Evolutionary conservation across 2,888 invertebrate species (phyloP).

Genomic region (Sinhomidia bicolor): DNA sequence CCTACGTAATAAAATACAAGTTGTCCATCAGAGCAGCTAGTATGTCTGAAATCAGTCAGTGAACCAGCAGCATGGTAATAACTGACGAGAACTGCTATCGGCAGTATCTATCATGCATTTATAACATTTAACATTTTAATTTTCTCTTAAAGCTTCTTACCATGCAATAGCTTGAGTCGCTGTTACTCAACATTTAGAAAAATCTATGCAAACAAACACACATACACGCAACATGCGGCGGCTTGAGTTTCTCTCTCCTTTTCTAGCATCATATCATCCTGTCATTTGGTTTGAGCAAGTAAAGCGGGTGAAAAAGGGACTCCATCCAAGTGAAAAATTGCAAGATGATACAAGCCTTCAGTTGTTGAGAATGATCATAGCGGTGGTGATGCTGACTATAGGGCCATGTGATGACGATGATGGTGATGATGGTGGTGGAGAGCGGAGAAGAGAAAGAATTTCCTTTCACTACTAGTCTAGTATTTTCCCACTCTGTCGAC

Average conservation of each 20-base stretch:
- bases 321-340: slow-evolving; percentile 60
- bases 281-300: neutral
- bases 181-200: neutral
- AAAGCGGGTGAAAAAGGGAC: slow-evolving; percentile 41
- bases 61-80: no score
- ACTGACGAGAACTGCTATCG: no score
- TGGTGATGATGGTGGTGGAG: neutral
- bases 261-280: neutral
- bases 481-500: neutral
- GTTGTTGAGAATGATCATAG: neutral
- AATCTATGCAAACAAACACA: neutral
- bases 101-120: neutral
- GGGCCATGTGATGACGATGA: neutral
- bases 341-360: slow-evolving; percentile 28
- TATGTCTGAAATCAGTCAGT: neutral
- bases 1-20: neutral
- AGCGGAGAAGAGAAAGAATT: slow-evolving; percentile 50
- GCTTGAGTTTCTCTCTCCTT: neutral
- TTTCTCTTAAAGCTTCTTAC: slow-evolving; percentile 35
- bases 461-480: slow-evolving; percentile 39
- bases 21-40: neutral
- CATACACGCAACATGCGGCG: neutral
- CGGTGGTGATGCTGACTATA: no score
- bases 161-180: slow-evolving; percentile 42
- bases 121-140: neutral